These are phyloP conservation scores for Pelvicachromis taeniatus DNA, from an alignment of 2,113 vertebrate species.

Conservation along the genomic window DNA sequence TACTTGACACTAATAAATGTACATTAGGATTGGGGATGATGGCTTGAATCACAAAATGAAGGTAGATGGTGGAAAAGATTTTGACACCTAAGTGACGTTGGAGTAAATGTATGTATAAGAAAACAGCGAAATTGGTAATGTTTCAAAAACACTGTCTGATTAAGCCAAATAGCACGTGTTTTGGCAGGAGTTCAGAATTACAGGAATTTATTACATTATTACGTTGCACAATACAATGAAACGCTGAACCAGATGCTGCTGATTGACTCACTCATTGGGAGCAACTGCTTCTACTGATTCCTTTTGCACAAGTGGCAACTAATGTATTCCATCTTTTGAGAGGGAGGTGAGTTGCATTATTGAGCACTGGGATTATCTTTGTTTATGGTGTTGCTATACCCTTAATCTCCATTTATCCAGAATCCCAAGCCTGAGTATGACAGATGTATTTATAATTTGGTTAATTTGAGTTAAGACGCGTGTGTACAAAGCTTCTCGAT, in stretches of 20 bases:
- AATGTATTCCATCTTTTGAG: constrained; percentile 32
- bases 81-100: not conserved
- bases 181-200: not conserved
- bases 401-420: constrained; percentile 62
- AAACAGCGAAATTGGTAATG: not conserved
- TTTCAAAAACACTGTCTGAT: not conserved
- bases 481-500: constrained; percentile 43
- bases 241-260: not conserved
- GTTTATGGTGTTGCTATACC: constrained; percentile 51
- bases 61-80: not conserved
- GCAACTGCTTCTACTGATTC: constrained; percentile 34
- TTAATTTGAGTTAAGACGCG: constrained; percentile 59
- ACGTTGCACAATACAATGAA: not conserved
- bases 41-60: constrained; percentile 7
- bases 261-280: constrained; percentile 16
- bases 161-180: not conserved
- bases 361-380: constrained; percentile 64
- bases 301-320: constrained; percentile 40
- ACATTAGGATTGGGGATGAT: constrained; percentile 11
- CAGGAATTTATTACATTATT: constrained; percentile 7
- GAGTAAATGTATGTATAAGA: not conserved
- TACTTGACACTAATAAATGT: constrained; percentile 48
- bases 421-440: constrained; percentile 42
- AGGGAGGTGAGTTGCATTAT: constrained; percentile 50
- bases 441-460: constrained; percentile 62